Evolutionary conservation across 2,797 vertebrate species (phyloP), one percentile per base, ranked within the genome.

Genomic region (Myripristis jacobus): DNA sequence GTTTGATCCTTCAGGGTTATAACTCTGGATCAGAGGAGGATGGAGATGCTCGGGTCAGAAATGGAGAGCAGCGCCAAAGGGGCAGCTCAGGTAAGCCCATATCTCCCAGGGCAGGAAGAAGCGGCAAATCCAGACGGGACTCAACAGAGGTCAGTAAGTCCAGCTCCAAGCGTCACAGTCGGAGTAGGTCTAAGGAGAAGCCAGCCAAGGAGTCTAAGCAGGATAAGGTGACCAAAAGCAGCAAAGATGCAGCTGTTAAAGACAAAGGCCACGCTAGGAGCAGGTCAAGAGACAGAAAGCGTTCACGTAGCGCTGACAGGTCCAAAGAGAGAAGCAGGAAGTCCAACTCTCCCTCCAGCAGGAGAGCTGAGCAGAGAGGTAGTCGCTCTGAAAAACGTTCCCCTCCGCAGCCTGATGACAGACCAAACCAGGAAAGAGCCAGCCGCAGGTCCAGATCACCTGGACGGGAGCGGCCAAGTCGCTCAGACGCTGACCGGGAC

Each of bases 1-100:
- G 98, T 29, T 94, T 99, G 63, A 99, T 99, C 88, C 89, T 99
- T 51, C 98, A 99, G 90, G 98, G 98, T 34, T 99, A 98, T 71
- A 97, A 98, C 88, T 98, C 97, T 21, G 97, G 97, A 71, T 99
- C 98, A 0, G 98, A 99, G 89, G 97, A 98, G 84, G 98, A 98
- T 46, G 96, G 94, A 4, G 96, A 97, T 16, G 95, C 95, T 7
- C 95, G 97, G 66, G 93, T 92, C 3, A 93, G 96, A 65, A 99
- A 98, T 50, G 97, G 98, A 58, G 94, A 97, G 61, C 93, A 91
- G 79, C 94, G 95, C 83, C 94, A 94, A 91, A 94, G 94, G 92
- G 80, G 75, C 55, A 81, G 83, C 68, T 83, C 84, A 70, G 90
- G 87, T 31, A 94, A 92, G 90, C 82, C 83, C 8, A 77, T 79